A percentile compares a stretch with the other conserved stretches of the same genome.
Evolutionary conservation across 2,797 vertebrate species (phyloP).

Genomic region (Platalea minor): DNA sequence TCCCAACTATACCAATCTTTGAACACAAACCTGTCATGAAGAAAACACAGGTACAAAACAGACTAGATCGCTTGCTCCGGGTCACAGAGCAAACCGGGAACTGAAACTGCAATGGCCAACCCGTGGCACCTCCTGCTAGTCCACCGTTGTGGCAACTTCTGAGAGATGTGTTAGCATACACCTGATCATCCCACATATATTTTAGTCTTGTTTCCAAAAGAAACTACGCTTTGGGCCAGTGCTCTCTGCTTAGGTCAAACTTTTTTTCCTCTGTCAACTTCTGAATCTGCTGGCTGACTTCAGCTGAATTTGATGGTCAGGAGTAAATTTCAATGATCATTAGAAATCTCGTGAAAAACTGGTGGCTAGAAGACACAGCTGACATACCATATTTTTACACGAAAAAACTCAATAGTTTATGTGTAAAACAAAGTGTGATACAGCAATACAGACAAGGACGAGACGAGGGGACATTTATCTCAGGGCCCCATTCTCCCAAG

Average conservation of each 20-base stretch:
- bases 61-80: fast-evolving
- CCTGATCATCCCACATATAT: background rate
- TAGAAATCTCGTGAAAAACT: background rate
- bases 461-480: fast-evolving
- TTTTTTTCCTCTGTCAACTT: background rate
- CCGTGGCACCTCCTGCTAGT: background rate
- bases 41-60: background rate
- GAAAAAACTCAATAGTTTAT: background rate
- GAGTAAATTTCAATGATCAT: background rate
- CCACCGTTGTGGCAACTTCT: background rate
- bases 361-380: background rate
- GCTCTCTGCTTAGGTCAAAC: fast-evolving
- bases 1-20: fast-evolving
- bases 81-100: background rate
- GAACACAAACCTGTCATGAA: background rate
- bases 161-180: background rate
- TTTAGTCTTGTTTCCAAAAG: background rate
- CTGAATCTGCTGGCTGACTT: background rate
- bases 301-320: background rate
- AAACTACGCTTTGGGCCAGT: fast-evolving
- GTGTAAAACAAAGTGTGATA: background rate
- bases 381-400: background rate
- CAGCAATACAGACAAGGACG: background rate
- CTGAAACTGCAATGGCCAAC: background rate
- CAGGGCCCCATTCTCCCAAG: background rate